Base-by-base conservation (phyloP, 2,113 vertebrate species). In the Tiliqua scincoides region DNA sequence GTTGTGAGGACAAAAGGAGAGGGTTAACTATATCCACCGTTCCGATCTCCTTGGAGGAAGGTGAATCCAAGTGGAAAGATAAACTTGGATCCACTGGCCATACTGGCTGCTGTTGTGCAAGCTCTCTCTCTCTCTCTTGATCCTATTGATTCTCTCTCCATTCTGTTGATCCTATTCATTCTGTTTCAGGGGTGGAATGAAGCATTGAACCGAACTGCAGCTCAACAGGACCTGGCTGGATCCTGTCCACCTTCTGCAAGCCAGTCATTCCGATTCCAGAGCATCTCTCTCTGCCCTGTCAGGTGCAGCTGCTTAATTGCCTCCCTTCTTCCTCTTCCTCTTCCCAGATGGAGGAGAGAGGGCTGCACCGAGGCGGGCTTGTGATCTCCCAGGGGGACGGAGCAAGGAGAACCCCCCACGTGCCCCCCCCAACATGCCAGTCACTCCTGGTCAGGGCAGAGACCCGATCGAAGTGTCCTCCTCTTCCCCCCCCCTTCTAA, bases 371-470 rank as follows among this genome's bases (percentile, higher is more conserved):
- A n/a, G n/a, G 2, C 14, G 15, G 30, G 59, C 74, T 62, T 88
- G 80, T 89, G 88, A 82, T 88, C 90, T 86, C 79, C 48, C 82
- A 63, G 30, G 73, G 81, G 85, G 77, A 70, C 62, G 52, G 74
- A 74, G 79, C 75, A 87, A 85, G 81, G 78, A 35, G 35, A 76
- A 21, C 43, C 43, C 43, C 43, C 43, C 43, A 48, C 43, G 8
- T 8, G 8, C 43, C 4, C 3, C 40, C 62, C 6, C 21, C 11
- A 65, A 8, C 52, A 71, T 30, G 83, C 40, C 79, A 9, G 40
- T 54, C 59, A 40, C 32, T 2, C n/a, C 54, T 0, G 17, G 25
- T 1, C 0, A 23, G 52, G 77, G 32, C 4, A 57, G 62, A 91
- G 40, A 68, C 43, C 43, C 88, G 75, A 32, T 78, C 62, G 68